phyloP scores from a whole-genome alignment of 2,888 invertebrate species.

The Ligdia adustata region DNA sequence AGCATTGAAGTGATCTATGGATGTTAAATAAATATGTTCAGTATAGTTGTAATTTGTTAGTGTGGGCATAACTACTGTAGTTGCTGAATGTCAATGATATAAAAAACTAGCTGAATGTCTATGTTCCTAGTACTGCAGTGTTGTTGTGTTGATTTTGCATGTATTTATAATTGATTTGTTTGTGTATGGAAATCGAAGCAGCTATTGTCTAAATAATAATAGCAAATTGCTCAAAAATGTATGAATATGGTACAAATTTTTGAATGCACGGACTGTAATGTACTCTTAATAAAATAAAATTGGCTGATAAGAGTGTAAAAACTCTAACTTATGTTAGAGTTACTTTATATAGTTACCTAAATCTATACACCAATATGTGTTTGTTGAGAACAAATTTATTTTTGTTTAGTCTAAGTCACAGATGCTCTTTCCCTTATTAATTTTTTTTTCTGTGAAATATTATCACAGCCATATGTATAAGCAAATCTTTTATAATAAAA shows the following conservation, averaged over 20 bases:
- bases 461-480: background rate
- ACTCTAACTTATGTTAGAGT: slow-evolving; percentile 37
- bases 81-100: slow-evolving; percentile 57
- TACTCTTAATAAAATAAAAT: slow-evolving; percentile 6
- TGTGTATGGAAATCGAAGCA: slow-evolving; percentile 42
- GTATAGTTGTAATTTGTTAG: slow-evolving; percentile 62
- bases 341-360: slow-evolving; percentile 63
- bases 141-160: slow-evolving; percentile 56
- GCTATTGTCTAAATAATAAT: slow-evolving; percentile 42
- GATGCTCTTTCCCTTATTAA: too few species aligned
- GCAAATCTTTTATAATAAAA: background rate
- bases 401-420: slow-evolving; percentile 70
- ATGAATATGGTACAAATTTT: slow-evolving; percentile 54
- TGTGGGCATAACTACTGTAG: slow-evolving; percentile 50
- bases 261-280: slow-evolving; percentile 23
- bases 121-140: slow-evolving; percentile 68
- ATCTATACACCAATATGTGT: slow-evolving; percentile 51
- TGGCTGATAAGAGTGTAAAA: background rate
- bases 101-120: slow-evolving; percentile 57
- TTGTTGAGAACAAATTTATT: slow-evolving; percentile 62
- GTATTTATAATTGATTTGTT: slow-evolving; percentile 41
- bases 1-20: slow-evolving; percentile 60
- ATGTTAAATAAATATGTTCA: slow-evolving; percentile 64
- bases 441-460: slow-evolving; percentile 15
- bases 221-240: slow-evolving; percentile 64